Evolutionary conservation across 1,140 invertebrate genomes (phyloP), one percentile per base, ranked within the genome.

Genomic region (Bombus soroeensis): DNA sequence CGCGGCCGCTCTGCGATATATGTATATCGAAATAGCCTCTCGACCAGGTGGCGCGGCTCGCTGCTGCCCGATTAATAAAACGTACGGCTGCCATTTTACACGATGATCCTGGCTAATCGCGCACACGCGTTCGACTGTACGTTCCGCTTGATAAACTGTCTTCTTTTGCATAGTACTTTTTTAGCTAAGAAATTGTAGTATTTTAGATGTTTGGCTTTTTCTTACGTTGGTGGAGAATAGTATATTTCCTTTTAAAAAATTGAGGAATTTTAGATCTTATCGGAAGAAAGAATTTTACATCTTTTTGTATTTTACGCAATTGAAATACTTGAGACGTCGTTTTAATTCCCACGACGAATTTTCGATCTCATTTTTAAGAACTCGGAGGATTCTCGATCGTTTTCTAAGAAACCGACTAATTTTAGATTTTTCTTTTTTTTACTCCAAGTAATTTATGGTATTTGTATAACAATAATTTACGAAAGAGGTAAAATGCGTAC

Each of bases 51-150:
- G 71, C 74, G 53, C 74, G 47, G n/a, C 32, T 70, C 53, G 18
- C n/a, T 5, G 13, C 3, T 75, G 43, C 47, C 13, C 62, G 53
- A 84, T 84, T 84, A 79, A 84, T 84, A 84, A 84, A 78, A 78
- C 77, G 47, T 47, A 70, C 75, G 66, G 18, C 34, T 25, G 43
- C 28, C 74, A 47, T 47, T 83, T 75, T 53, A 32, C 25, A 22
- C 37, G 81, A 37, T 74, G 57, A n/a, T 37, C 64, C 18, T n/a
- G 22, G 28, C 71, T 57, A 73, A 75, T 70, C 81, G 41, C 73
- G 32, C 22, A 18, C 47, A 43, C 37, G 4, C 39, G 37, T 53
- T 15, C 41, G 3, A 3, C 34, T 25, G 1, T 18, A 22, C 28
- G 41, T 28, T 13, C 9, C 66, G 25, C 13, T 22, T 18, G 59